Evolutionary conservation across 2,113 vertebrate genomes (phyloP), one percentile per base, ranked within the genome.

Genomic region (Caretta caretta): DNA sequence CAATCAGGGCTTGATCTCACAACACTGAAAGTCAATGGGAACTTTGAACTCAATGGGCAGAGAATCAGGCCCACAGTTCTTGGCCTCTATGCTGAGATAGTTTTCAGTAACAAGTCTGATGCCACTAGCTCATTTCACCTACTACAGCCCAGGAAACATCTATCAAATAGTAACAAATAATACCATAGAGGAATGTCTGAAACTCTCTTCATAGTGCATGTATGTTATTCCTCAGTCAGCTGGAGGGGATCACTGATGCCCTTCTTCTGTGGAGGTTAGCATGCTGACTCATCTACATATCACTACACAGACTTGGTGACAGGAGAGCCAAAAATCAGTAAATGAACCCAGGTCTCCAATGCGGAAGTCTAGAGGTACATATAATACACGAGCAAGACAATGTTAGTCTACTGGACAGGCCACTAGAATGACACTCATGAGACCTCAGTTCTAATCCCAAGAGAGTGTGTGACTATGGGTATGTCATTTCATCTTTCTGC

Each of bases 11-110:
- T 65, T 53, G 25, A 14, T 57, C 50, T 13, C 35, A 53, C 50
- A 48, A 80, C 90, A 25, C 38, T 79, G 59, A 83, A 83, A 89
- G 48, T 19, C 91, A 92, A 27, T 50, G 80, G 80, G 7, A 38
- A 14, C 59, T 4, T 2, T 2, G 78, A 20, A 38, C 50, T 86
- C 16, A 8, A 1, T 2, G 0, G 56, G 29, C 49, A 75, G 82
- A 83, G 49, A 86, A 82, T 14, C 31, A 75, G 57, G 42, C 12
- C 31, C 88, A 25, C 90, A 27, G 5, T 90, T 25, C 84, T 48
- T 53, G 48, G 24, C 22, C 5, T 86, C n/a, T 88, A 4, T 5
- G 0, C 53, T 57, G 38, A 29, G 75, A 90, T 8, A 2, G 84
- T 38, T 93, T 46, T 80, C 12, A 92, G 82, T 51, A 85, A 27